These are phyloP conservation scores for Drosophila gunungcola DNA, from an alignment of 1,140 invertebrate genomes.

Conservation along the genomic window DNA sequence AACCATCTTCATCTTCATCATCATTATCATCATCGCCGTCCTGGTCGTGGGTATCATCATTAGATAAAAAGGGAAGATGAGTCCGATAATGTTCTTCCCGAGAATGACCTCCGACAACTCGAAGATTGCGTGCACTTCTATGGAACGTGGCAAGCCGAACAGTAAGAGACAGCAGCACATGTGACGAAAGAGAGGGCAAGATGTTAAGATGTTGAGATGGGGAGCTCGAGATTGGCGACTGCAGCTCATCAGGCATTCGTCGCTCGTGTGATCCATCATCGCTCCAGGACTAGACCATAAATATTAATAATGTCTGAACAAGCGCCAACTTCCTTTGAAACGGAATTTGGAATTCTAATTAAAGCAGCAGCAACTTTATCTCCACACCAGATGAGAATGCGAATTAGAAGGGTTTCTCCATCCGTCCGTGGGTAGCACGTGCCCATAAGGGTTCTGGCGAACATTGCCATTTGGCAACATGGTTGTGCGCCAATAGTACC, in stretches of 20 bases:
- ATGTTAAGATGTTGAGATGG: slow-evolving; percentile 19
- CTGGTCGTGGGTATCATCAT: slow-evolving; percentile 25
- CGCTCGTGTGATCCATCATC: slow-evolving; percentile 52
- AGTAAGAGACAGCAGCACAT: not conserved
- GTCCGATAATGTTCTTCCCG: slow-evolving; percentile 42
- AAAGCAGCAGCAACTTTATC: slow-evolving; percentile 79
- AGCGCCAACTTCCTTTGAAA: slow-evolving; percentile 81
- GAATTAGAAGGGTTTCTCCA: slow-evolving; percentile 49
- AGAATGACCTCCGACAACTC: slow-evolving; percentile 50
- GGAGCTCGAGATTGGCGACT: slow-evolving; percentile 31
- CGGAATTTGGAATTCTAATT: slow-evolving; percentile 79
- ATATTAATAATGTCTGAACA: slow-evolving; percentile 73
- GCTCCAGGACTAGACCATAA: slow-evolving; percentile 70
- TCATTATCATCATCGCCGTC: slow-evolving; percentile 57
- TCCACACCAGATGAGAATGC: slow-evolving; percentile 41
- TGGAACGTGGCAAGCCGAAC: slow-evolving; percentile 60
- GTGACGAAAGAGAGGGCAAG: not conserved
- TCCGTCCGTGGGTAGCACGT: slow-evolving; percentile 54
- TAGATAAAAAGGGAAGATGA: slow-evolving; percentile 47
- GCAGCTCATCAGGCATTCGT: slow-evolving; percentile 65
- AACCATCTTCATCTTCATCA: slow-evolving; percentile 16
- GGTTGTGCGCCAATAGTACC: not conserved
- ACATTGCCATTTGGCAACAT: not conserved
- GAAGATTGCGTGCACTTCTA: slow-evolving; percentile 40
- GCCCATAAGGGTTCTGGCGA: slow-evolving; percentile 24